A percentile compares a stretch with the other conserved stretches of the same genome.
These are phyloP conservation scores for Yponomeuta cagnagella DNA, from an alignment of 2,888 invertebrate genomes.

Conservation along the genomic window DNA sequence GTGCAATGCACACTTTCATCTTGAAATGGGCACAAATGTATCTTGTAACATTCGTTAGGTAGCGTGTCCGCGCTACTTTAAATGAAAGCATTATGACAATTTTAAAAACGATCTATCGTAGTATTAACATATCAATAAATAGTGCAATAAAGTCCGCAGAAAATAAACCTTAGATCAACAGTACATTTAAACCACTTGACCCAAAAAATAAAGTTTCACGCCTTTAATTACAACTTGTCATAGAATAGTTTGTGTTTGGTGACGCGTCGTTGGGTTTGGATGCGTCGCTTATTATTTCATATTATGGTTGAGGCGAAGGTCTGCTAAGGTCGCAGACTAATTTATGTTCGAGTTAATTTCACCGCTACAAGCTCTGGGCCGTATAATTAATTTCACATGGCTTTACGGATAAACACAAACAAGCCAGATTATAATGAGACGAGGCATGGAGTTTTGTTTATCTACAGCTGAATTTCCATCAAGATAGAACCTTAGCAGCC, in stretches of 20 bases:
- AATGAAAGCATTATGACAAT: too few relatives aligned
- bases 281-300: background rate
- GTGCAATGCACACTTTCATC: too few relatives aligned
- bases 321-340: conserved; percentile 12
- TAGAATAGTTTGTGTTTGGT: background rate
- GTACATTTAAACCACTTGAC: too few relatives aligned
- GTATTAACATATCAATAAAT: too few relatives aligned
- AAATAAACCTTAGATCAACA: too few relatives aligned
- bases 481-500: conserved; percentile 14
- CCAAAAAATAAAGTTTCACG: background rate
- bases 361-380: conserved; percentile 22
- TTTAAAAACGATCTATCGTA: too few relatives aligned
- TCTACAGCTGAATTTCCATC: conserved; percentile 20
- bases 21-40: too few relatives aligned
- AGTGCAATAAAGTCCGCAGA: too few relatives aligned
- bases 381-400: conserved; percentile 34
- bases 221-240: background rate
- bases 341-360: conserved; percentile 28
- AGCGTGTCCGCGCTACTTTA: too few relatives aligned
- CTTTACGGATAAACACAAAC: conserved; percentile 31
- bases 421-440: conserved; percentile 29
- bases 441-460: conserved; percentile 27
- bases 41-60: too few relatives aligned
- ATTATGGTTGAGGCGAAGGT: conserved; percentile 1
- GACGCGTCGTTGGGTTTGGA: background rate